These are phyloP conservation scores for Clarias laeviceps DNA, from an alignment of 2,797 vertebrate species.

Conservation along the genomic window DNA sequence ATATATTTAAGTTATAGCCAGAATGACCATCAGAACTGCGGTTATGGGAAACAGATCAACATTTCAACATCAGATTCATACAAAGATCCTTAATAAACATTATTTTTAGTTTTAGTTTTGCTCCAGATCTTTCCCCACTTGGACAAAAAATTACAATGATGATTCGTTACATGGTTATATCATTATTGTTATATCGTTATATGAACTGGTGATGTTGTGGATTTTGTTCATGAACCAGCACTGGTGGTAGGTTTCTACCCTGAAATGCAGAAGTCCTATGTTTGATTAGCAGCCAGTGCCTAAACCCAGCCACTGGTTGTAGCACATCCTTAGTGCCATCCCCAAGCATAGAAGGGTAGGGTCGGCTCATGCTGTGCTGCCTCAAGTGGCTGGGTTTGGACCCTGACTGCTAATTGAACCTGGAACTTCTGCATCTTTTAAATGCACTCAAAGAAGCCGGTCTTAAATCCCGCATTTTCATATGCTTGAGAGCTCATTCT, in stretches of 20 bases:
- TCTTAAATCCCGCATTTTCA: not conserved
- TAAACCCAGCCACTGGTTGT: too few species aligned
- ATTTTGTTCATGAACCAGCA: too few species aligned
- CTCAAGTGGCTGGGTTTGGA: too few species aligned
- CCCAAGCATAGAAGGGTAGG: too few species aligned
- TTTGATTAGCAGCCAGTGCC: too few species aligned
- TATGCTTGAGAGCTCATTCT: not conserved
- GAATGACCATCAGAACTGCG: not conserved
- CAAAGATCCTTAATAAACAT: not conserved
- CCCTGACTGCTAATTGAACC: too few species aligned
- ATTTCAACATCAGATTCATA: not conserved
- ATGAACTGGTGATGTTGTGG: too few species aligned
- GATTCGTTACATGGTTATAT: not conserved
- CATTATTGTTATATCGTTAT: too few species aligned
- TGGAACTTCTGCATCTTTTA: not conserved
- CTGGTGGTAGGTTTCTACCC: too few species aligned
- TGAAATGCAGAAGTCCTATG: too few species aligned
- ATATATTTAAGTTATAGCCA: not conserved
- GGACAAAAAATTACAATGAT: not conserved
- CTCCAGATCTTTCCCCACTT: not conserved
- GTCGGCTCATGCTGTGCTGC: too few species aligned
- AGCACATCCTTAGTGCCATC: too few species aligned
- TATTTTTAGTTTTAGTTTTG: not conserved
- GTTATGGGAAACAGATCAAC: not conserved
- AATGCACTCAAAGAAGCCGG: not conserved